phyloP scores from a whole-genome alignment of 2,113 vertebrate genomes.

The Empidonax traillii region DNA sequence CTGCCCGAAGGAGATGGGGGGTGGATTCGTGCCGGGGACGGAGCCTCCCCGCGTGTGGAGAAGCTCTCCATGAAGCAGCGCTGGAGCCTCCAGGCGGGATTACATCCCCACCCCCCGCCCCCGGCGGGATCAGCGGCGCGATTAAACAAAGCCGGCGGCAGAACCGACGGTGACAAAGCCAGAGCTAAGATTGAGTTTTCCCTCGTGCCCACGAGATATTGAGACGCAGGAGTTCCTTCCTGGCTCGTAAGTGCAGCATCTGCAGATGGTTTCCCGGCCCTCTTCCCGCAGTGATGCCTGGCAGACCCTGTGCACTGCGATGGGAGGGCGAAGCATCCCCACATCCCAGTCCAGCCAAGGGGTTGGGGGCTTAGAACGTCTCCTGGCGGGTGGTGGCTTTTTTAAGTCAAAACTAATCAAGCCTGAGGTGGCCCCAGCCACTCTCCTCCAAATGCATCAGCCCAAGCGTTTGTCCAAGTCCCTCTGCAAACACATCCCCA shows the following conservation, averaged over 20 bases:
- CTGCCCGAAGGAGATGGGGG: background rate
- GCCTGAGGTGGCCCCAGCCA: background rate
- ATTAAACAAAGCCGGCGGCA: background rate
- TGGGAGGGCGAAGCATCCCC: background rate
- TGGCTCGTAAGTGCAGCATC: background rate
- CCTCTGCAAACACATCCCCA: background rate
- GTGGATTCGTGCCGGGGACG: fast-evolving
- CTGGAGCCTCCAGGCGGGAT: background rate
- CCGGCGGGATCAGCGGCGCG: background rate
- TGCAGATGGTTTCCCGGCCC: background rate
- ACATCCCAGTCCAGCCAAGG: background rate
- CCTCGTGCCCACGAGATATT: fast-evolving
- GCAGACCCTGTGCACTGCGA: background rate
- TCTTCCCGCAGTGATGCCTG: fast-evolving
- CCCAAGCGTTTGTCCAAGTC: background rate
- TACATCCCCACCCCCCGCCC: background rate
- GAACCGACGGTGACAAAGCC: background rate
- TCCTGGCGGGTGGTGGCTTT: background rate
- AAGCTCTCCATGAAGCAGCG: background rate
- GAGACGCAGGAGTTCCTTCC: background rate
- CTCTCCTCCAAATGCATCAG: background rate
- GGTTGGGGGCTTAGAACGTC: background rate
- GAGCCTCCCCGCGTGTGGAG: fast-evolving
- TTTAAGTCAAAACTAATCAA: background rate
- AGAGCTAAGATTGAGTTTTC: background rate